Evolutionary conservation across 2,113 vertebrate genomes (phyloP).

Genomic region (Podiceps cristatus): DNA sequence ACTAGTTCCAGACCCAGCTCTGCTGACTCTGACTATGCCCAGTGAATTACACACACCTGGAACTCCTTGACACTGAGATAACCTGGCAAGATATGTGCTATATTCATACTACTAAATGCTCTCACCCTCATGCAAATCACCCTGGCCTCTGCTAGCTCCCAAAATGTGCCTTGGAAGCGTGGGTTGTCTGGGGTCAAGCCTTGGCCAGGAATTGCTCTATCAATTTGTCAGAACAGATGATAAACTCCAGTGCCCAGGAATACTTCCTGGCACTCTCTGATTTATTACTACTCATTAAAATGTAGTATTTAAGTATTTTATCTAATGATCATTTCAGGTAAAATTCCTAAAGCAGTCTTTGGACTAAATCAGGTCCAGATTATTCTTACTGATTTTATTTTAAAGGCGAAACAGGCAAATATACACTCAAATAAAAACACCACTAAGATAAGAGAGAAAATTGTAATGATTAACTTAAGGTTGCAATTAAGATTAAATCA

Average conservation of each 20-base stretch:
- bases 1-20: background rate
- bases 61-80: background rate
- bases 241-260: background rate
- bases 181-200: background rate
- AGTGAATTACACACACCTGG: background rate
- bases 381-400: background rate
- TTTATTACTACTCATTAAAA: background rate
- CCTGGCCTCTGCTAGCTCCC: background rate
- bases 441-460: background rate
- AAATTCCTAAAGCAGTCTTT: background rate
- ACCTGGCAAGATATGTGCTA: fast-evolving
- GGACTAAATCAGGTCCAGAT: background rate
- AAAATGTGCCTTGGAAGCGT: background rate
- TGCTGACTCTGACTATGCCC: background rate
- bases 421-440: background rate
- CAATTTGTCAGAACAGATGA: background rate
- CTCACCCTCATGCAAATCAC: background rate
- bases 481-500: background rate
- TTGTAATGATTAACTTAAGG: background rate
- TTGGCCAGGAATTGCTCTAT: background rate
- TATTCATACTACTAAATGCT: background rate
- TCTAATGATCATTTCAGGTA: background rate
- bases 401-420: background rate
- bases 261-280: background rate
- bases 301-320: background rate